Evolutionary conservation across 1,140 invertebrate species (phyloP), one percentile per base, ranked within the genome.

Genomic region (Harlomillsia oculata): DNA sequence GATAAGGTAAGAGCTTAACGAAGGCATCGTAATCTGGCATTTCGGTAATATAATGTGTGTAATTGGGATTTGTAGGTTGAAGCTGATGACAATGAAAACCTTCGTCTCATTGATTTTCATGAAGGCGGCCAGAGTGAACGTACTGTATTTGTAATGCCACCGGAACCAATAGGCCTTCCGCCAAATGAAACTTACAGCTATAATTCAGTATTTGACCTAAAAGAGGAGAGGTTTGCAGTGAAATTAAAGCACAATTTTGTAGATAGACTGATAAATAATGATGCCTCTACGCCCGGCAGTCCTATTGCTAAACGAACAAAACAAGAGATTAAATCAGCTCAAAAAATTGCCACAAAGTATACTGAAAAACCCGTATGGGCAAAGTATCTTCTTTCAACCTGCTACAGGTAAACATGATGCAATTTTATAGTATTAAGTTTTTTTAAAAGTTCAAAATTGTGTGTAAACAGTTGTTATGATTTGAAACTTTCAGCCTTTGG

Each of bases 121-220:
- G 80, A 83, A 67, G 78, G 76, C 58, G 78, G 77, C 55, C 76
- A 81, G 63, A 89, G 86, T 72, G 93, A 97, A 73, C 77, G 87
- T 48, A 97, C 95, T 29, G 89, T 97, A 41, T 95, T 96, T 68
- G 88, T 99, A 62, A 79, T 90, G 67, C 91, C 94, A n/a, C 94
- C 95, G 5, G 93, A 97, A 69, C 80, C 85, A 13, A 63, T 65
- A 30, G 69, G 66, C 25, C 63, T 71, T 20, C 66, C 67, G n/a
- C 46, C 53, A 20, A 58, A 60, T 54, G 57, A 53, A 21, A 53
- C 37, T 32, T 78, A 72, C 64, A 67, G 61, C 16, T 76, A 76
- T 64, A 53, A 70, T 16, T 55, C 53, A n/a, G 37, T 53, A 34
- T 61, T 64, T 49, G 48, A 45, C 18, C 40, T 65, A 67, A 73